Base-by-base conservation (phyloP, 2,888 invertebrate species). In the Trilocha varians region DNA sequence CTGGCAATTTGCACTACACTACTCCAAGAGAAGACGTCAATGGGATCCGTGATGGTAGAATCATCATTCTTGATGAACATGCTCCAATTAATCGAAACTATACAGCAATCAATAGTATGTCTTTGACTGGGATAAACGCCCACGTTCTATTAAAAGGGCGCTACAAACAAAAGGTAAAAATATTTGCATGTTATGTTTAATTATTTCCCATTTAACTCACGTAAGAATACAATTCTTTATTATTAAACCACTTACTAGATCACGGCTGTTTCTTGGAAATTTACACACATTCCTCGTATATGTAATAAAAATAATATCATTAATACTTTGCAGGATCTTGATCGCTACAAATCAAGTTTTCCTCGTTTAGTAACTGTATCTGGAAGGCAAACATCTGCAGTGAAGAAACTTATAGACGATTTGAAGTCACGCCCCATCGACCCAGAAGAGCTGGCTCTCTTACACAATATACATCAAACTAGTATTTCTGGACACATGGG, bases 1-100 rank as follows among this genome's bases (percentile, higher is more conserved):
- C 94, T 0, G 90, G 89, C 0, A 95, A 94, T 70, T 74, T 95
- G 13, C 89, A 95, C 65, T 93, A 82, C 62, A 74, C 84, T 0
- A 72, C 62, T 0, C 91, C 93, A 0, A 78, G 87, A 3, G 66
- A 77, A 17, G 87, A 87, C 36, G 53, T 88, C 0, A 70, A 71
- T 15, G 87, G 87, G 16, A 55, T 90, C 9, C 71, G 73, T 3
- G 87, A 88, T 1, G 88, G 88, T 0, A 73, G 83, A 34, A 70
- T 88, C 33, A 57, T 79, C 56, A 84, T 93, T 5, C 84, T 93
- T 3, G 84, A 84, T 0, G 90, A 87, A 40, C 79, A 73, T 73
- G 86, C 63, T 44, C 78, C 55, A 0, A 90, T 90, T 77, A 64
- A 78, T 11, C 88, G 91, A 32, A 87, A 65, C 2, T 79, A 69